Conservation (phyloP, 2,113 vertebrate genomes). For the Sylvilagus bachmani region DNA sequence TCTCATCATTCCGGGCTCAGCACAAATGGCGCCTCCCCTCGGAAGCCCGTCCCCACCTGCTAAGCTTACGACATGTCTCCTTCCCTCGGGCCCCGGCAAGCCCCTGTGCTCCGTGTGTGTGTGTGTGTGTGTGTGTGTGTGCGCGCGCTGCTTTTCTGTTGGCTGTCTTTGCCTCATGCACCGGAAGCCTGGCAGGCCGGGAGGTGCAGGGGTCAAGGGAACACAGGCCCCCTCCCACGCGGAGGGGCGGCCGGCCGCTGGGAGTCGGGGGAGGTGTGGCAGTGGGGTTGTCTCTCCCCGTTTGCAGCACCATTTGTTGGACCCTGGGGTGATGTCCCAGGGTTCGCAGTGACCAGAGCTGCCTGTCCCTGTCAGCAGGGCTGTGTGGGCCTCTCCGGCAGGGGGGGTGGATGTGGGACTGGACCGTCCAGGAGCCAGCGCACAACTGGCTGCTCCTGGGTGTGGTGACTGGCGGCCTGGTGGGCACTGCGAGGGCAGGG, state of each 20-base stretch:
- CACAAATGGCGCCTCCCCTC: neutral
- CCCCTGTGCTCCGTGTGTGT: neutral
- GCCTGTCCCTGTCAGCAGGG: neutral
- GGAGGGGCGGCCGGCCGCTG: neutral
- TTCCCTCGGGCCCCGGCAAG: neutral
- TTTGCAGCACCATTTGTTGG: neutral
- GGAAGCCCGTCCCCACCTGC: neutral
- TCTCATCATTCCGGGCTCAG: neutral
- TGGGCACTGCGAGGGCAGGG: fast-evolving
- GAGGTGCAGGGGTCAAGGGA: neutral
- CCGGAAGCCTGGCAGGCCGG: no score
- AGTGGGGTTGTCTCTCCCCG: neutral
- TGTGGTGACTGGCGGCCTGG: no score
- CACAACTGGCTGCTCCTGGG: neutral
- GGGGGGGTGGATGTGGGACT: neutral
- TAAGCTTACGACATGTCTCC: neutral
- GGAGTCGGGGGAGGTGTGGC: no score
- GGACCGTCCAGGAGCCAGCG: fast-evolving
- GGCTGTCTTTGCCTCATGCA: neutral
- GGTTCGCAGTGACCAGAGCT: neutral
- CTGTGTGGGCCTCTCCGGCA: fast-evolving
- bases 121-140: no score
- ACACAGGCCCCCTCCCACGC: neutral
- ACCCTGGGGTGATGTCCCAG: neutral
- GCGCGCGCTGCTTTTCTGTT: neutral